Percentiles rank a stretch among this genome's conserved stretches.
phyloP scores from a whole-genome alignment of 2,888 invertebrate genomes.

The Corbicula japonica region DNA sequence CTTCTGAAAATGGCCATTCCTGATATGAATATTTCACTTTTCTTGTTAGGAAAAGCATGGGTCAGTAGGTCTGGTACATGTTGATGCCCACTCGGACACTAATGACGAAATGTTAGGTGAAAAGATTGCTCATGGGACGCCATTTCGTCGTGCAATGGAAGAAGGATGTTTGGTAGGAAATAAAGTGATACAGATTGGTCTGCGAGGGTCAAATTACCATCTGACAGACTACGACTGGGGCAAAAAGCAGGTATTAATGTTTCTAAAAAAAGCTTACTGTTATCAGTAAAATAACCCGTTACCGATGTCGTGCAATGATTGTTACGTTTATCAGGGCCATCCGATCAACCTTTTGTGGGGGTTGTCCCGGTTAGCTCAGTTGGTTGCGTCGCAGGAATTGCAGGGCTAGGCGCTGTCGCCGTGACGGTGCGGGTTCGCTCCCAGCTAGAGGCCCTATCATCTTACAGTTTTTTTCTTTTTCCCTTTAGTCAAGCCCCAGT shows the following conservation, averaged over 20 bases:
- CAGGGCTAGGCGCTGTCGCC: too few relatives aligned
- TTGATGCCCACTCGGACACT: constrained; percentile 86
- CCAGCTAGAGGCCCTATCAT: too few relatives aligned
- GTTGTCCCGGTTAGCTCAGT: too few relatives aligned
- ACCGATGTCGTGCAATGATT: too few relatives aligned
- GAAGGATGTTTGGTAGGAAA: constrained; percentile 84
- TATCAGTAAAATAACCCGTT: too few relatives aligned
- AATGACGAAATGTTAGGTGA: constrained; percentile 83
- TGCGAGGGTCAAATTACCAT: constrained; percentile 82
- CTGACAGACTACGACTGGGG: constrained; percentile 80
- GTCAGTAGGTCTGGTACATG: constrained; percentile 85
- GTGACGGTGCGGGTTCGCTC: too few relatives aligned
- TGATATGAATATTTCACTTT: not conserved
- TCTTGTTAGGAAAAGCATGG: constrained; percentile 83
- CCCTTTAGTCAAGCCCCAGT: too few relatives aligned
- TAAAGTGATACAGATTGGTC: constrained; percentile 85
- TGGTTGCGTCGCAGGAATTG: too few relatives aligned
- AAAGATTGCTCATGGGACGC: constrained; percentile 85
- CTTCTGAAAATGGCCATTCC: not conserved
- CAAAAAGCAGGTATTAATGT: constrained; percentile 81
- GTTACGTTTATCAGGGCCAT: too few relatives aligned
- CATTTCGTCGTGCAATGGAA: constrained; percentile 85
- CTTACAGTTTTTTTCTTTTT: too few relatives aligned
- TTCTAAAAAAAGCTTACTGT: too few relatives aligned
- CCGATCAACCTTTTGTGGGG: too few relatives aligned